Conservation (phyloP, 2,797 vertebrate species). For the Pangasius macronema region DNA sequence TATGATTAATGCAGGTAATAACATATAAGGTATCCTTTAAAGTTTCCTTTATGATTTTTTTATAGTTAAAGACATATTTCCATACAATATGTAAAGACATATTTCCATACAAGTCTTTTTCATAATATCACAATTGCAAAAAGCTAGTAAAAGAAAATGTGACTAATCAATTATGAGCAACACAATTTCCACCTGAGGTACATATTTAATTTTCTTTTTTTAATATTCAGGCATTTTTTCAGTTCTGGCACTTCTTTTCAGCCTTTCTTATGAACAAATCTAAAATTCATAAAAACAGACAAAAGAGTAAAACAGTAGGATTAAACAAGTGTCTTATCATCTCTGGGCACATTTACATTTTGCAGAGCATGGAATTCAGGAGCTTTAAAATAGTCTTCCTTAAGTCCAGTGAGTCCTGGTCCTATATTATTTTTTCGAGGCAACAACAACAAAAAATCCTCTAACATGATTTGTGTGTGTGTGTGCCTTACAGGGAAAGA, state of each 20-base stretch:
- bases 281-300: neutral
- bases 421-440: neutral
- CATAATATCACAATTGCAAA: neutral
- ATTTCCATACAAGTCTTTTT: neutral
- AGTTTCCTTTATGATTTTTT: neutral
- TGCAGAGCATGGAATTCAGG: neutral
- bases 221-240: neutral
- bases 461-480: neutral
- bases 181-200: neutral
- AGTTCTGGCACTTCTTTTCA: neutral
- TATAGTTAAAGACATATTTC: neutral
- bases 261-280: neutral
- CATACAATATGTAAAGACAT: neutral
- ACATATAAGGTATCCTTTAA: neutral
- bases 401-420: neutral
- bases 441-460: neutral
- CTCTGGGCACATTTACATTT: neutral
- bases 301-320: neutral
- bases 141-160: neutral
- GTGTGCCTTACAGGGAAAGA: neutral
- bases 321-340: slow-evolving; percentile 4
- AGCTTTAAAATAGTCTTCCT: neutral
- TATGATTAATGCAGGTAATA: slow-evolving; percentile 1
- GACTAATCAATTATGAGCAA: neutral
- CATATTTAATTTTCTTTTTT: neutral